Evolutionary conservation across 2,797 vertebrate genomes (phyloP), one percentile per base, ranked within the genome.

Genomic region (Lepilemur septentrionalis): DNA sequence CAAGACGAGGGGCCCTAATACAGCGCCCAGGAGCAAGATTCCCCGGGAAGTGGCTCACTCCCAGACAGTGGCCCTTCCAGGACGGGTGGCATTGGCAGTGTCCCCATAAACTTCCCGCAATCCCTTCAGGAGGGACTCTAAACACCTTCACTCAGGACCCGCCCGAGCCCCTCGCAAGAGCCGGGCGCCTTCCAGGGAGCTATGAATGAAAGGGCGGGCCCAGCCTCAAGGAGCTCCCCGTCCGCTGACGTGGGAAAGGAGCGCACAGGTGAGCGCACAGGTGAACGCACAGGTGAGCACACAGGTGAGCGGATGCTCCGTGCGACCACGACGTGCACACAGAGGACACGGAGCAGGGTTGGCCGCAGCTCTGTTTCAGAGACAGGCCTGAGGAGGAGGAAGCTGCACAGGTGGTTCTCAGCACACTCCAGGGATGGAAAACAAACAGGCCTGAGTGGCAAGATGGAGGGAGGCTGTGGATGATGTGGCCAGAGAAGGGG

Each of bases 71-170:
- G 61, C 30, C 59, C 30, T 65, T 65, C n/a, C n/a, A 10, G 8
- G n/a, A 8, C 2, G 3, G 18, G 43, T 2, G 4, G 57, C 18
- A 20, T n/a, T 0, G 8, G 1, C 8, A 4, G 5, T 10, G 1
- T 22, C 30, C 46, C 10, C 75, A 35, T 35, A 67, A 67, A 35
- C 65, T 28, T 15, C 70, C 25, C 30, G 13, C 13, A 4, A 41
- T 20, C n/a, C 12, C 32, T 18, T 3, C 65, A 67, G 75, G 75
- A 78, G 48, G 75, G 30, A 7, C 70, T 17, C 14, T 23, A 41
- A 72, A 30, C 1, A 7, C 2, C 9, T n/a, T 32, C 73, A 50
- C 46, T 50, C 46, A 50, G 30, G 30, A 50, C 17, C 17, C 11
- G 6, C 73, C 2, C 22, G 6, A 32, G 14, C 61, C 61, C 7